Evolutionary conservation across 2,888 invertebrate genomes (phyloP).

Genomic region (Apamea anceps): DNA sequence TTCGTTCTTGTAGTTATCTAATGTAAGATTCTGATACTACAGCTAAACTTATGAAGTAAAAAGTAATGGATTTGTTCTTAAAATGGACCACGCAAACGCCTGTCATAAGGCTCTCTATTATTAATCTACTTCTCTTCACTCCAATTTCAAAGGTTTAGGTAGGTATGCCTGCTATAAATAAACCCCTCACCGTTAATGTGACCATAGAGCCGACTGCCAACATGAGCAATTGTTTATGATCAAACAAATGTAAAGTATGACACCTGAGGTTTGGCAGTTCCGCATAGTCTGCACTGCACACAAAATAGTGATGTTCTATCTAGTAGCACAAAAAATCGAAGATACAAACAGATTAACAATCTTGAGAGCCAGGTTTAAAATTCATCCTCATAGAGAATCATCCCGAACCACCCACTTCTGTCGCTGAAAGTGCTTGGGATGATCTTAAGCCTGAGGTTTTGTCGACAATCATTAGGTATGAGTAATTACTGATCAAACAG

Average conservation of each 20-base stretch:
- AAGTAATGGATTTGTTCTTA: neutral
- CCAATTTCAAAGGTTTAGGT: neutral
- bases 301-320: conserved; percentile 24
- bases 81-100: neutral
- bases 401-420: neutral
- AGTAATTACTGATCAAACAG: neutral
- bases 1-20: conserved; percentile 34
- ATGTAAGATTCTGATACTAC: conserved; percentile 19
- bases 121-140: neutral
- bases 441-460: neutral
- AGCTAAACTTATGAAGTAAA: neutral
- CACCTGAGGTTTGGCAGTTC: conserved; percentile 47
- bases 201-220: conserved; percentile 25
- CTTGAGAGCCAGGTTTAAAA: neutral
- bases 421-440: neutral
- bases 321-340: neutral
- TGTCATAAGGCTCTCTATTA: neutral
- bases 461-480: neutral
- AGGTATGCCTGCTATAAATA: neutral
- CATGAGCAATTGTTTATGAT: conserved; percentile 30
- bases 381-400: neutral
- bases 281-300: conserved; percentile 26
- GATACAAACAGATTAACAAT: neutral
- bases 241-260: conserved; percentile 25
- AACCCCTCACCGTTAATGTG: neutral